Percentiles rank a stretch among this genome's conserved stretches.
These are phyloP conservation scores for Cygnus atratus DNA, from an alignment of 2,113 vertebrate genomes.

Conservation along the genomic window DNA sequence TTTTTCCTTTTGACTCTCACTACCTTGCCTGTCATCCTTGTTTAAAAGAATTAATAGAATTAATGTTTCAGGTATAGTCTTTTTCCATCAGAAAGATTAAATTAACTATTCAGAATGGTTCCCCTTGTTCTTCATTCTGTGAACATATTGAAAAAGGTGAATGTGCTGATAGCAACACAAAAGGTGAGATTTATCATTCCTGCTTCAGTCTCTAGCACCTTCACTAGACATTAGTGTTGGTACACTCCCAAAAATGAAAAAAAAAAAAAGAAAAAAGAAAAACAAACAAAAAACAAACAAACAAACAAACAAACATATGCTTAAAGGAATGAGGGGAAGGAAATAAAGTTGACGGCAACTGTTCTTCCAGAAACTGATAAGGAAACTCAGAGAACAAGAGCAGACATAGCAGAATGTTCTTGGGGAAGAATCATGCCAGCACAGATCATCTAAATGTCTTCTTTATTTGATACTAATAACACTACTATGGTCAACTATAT, in stretches of 20 bases:
- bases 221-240: not conserved
- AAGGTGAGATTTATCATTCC: not conserved
- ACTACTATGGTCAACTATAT: not conserved
- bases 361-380: not conserved
- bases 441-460: not conserved
- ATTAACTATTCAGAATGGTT: not conserved
- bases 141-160: not conserved
- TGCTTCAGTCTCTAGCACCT: not conserved
- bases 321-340: not conserved
- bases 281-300: not conserved
- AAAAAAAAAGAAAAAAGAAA: not conserved
- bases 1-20: not conserved
- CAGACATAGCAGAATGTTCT: not conserved
- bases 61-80: not conserved
- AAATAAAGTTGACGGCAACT: not conserved
- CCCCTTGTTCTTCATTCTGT: not conserved
- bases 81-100: not conserved
- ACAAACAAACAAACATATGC: not conserved
- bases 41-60: not conserved
- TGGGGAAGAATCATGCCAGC: not conserved
- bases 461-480: conserved; percentile 38
- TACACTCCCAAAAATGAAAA: not conserved
- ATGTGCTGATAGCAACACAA: not conserved
- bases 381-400: not conserved
- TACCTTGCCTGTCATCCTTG: not conserved